Evolutionary conservation across 2,888 invertebrate species (phyloP), one percentile per base, ranked within the genome.

Genomic region (Pegoplata infirma): DNA sequence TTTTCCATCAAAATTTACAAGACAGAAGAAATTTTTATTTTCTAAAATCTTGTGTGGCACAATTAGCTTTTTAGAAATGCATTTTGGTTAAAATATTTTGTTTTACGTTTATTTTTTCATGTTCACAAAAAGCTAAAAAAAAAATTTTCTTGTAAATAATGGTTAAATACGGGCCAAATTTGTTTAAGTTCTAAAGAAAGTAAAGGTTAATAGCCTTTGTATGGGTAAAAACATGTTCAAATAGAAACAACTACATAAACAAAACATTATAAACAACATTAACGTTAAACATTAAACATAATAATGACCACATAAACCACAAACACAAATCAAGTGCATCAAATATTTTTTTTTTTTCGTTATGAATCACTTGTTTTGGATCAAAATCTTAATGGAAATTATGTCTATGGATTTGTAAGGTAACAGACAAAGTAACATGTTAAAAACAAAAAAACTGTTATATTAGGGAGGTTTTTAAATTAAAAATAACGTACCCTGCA

Each of bases 11-110:
- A 16, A 28, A 25, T 23, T 55, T 19, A 55, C 21, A 5, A 19
- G 28, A 49, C 12, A 55, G 16, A 55, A 23, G 16, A 55, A 10
- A 55, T 40, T 1, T n/a, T 40, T n/a, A 1, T 36, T 49, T 12
- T n/a, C 2, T 49, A 4, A n/a, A 55, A 19, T 61, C 64, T 32
- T 77, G 73, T 78, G 77, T 78, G 77, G 77, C 74, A 74, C 58
- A 68, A 74, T 74, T 64, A 68, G 77, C 64, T 78, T 74, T 63
- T 56, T 47, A 46, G 21, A 28, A 36, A 53, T 51, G 44, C 67
- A 56, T 67, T 61, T 56, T 19, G 40, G 19, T 49, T 49, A 49
- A 49, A 21, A 40, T 40, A n/a, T 40, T 40, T 40, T 40, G 3
- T 12, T 12, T 40, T n/a, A n/a, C 6, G 25, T 25, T 25, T 25